phyloP scores from a whole-genome alignment of 2,113 vertebrate genomes.

The Cheilinus undulatus region DNA sequence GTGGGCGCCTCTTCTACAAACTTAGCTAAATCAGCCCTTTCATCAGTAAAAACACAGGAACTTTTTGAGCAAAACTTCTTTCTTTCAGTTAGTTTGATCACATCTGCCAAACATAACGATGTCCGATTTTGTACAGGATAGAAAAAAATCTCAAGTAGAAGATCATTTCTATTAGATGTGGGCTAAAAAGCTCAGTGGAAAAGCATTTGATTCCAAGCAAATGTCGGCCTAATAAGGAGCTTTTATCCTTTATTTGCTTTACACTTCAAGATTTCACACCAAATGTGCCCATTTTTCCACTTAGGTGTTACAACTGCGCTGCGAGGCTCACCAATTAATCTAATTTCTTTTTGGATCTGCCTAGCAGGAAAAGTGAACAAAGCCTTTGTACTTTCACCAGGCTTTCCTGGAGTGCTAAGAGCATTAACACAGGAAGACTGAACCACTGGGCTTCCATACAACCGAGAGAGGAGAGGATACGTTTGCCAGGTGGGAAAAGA shows the following conservation, averaged over 20 bases:
- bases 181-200: slow-evolving; percentile 41
- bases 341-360: slow-evolving; percentile 59
- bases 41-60: slow-evolving; percentile 8
- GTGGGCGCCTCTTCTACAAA: too few relatives aligned
- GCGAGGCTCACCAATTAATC: slow-evolving; percentile 54
- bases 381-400: slow-evolving; percentile 43
- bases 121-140: slow-evolving; percentile 24
- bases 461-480: slow-evolving; percentile 15
- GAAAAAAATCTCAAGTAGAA: slow-evolving; percentile 17
- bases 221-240: slow-evolving; percentile 44
- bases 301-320: slow-evolving; percentile 51
- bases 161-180: slow-evolving; percentile 24
- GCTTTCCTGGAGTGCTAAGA: slow-evolving; percentile 51
- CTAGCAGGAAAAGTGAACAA: slow-evolving; percentile 46
- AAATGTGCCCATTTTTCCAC: slow-evolving; percentile 65
- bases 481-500: slow-evolving; percentile 26
- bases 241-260: slow-evolving; percentile 54
- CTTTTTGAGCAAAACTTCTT: not conserved
- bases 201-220: slow-evolving; percentile 25
- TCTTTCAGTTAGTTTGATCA: slow-evolving; percentile 15
- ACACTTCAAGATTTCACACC: slow-evolving; percentile 52
- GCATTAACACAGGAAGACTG: slow-evolving; percentile 53
- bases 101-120: slow-evolving; percentile 36
- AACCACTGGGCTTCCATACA: slow-evolving; percentile 64
- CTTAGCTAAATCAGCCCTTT: too few relatives aligned